Evolutionary conservation across 92 coral and sea anemone species (phyloP), one percentile per base, ranked within the genome.

Genomic region (Nematostella vectensis): DNA sequence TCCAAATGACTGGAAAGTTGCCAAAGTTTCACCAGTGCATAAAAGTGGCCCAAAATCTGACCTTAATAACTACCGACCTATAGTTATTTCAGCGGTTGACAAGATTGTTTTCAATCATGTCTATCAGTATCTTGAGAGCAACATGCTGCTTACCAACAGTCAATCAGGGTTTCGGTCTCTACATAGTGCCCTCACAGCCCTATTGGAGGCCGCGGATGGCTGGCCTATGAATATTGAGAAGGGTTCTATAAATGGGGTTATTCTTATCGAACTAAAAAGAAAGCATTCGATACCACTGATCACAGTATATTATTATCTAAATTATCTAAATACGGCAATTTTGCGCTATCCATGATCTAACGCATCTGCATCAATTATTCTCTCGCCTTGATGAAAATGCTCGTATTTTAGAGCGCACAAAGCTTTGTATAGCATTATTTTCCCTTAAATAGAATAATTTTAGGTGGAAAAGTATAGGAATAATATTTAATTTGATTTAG

Each of bases 1-100:
- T 42, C 72, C 83, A 25, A 48, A 18, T 25, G 72, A 77, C 26
- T 48, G 70, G 67, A 67, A 74, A 53, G 33, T 68, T 2, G 63
- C 81, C 2, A 31, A 23, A 31, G 70, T 71, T 3, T 51, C 78
- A 21, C 78, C 78, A 3, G 48, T 72, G 22, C 33, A 18, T 25
- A 66, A 65, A 37, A 45, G 44, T 8, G 63, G 64, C n/a, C 3
- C 29, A 9, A 55, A 39, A 31, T 18, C 58, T 16, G 59, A 72
- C 48, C 29, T 39, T 10, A 37, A 56, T 10, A 48, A 29, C 31
- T 38, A 60, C 20, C 45, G 77, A 21, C 72, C 77, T 18, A 63
- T 52, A 19, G 62, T 62, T 10, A 54, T 62, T 16, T 26, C 62
- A 4, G 33, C 72, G 4, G 62, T 55, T 20, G 72, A 66, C 26